Conservation (phyloP, 2,888 invertebrate species). For the Oscheius sp. region DNA sequence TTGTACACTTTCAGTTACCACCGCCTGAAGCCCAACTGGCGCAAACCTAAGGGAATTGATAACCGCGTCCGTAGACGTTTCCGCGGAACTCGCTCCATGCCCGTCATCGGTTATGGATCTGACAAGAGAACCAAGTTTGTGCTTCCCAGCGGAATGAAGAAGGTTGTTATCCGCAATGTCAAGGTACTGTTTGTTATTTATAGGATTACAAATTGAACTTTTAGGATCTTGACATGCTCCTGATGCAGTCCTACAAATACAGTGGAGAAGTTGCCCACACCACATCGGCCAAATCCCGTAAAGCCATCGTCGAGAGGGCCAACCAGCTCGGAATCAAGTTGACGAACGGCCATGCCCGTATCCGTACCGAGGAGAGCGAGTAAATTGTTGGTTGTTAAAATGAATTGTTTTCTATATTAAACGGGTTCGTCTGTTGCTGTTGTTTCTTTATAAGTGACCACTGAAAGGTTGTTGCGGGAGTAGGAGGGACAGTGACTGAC, state of each 20-base stretch:
- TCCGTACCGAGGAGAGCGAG: constrained; percentile 98
- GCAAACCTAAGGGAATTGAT: constrained; percentile 99
- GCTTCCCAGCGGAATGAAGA: constrained; percentile 96
- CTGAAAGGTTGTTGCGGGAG: too few relatives aligned
- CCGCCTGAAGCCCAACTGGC: constrained; percentile 81
- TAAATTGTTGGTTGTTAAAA: constrained; percentile 78
- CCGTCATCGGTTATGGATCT: constrained; percentile 98
- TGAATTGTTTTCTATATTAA: constrained; percentile 50
- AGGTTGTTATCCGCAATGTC: constrained; percentile 90
- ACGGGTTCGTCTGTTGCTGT: not conserved
- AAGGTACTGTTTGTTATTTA: constrained; percentile 77
- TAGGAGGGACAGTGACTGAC: too few relatives aligned
- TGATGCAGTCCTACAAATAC: constrained; percentile 98
- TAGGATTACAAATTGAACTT: constrained; percentile 36
- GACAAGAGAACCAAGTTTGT: constrained; percentile 93
- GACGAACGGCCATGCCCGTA: constrained; percentile 94
- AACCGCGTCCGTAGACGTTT: constrained; percentile 98
- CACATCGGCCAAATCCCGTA: constrained; percentile 96
- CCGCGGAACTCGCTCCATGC: constrained; percentile 99
- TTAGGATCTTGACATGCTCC: constrained; percentile 92
- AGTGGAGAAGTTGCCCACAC: constrained; percentile 97
- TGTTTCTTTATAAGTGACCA: not conserved
- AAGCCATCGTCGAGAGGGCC: constrained; percentile 93
- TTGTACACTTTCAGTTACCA: constrained; percentile 56
- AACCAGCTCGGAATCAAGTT: constrained; percentile 89